Conservation (phyloP, 1,140 invertebrate genomes). For the Drosophila auraria region DNA sequence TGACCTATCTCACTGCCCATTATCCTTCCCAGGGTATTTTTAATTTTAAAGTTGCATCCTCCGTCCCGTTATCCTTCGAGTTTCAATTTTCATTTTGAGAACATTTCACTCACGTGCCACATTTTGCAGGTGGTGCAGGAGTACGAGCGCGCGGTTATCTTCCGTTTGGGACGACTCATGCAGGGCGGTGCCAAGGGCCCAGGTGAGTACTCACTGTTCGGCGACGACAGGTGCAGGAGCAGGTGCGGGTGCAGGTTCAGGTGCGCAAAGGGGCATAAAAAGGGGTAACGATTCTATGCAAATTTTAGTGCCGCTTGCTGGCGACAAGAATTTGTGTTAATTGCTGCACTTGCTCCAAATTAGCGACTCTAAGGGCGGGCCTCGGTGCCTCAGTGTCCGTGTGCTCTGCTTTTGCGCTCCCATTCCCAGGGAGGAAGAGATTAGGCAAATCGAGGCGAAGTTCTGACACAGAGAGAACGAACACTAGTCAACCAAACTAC, state of each 20-base stretch:
- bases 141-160: conserved; percentile 96
- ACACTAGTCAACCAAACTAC: conserved; percentile 21
- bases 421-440: conserved; percentile 49
- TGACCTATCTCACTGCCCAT: not conserved
- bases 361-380: conserved; percentile 61
- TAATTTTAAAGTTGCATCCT: not conserved
- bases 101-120: conserved; percentile 55
- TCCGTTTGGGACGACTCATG: conserved; percentile 93
- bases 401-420: conserved; percentile 50
- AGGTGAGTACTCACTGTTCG: conserved; percentile 86
- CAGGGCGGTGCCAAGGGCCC: conserved; percentile 96
- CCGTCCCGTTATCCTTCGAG: conserved; percentile 27
- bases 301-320: conserved; percentile 69
- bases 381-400: conserved; percentile 33
- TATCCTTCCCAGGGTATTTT: conserved; percentile 1
- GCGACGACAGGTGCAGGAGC: conserved; percentile 12
- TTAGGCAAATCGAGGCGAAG: conserved; percentile 49
- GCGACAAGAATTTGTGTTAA: conserved; percentile 80
- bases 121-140: conserved; percentile 93
- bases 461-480: conserved; percentile 26
- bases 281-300: conserved; percentile 68
- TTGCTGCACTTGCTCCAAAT: conserved; percentile 84
- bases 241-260: conserved; percentile 3
- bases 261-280: conserved; percentile 1
- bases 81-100: conserved; percentile 61